A percentile compares a stretch with the other conserved stretches of the same genome.
phyloP scores from a whole-genome alignment of 2,113 vertebrate species.

The Meleagris gallopavo region DNA sequence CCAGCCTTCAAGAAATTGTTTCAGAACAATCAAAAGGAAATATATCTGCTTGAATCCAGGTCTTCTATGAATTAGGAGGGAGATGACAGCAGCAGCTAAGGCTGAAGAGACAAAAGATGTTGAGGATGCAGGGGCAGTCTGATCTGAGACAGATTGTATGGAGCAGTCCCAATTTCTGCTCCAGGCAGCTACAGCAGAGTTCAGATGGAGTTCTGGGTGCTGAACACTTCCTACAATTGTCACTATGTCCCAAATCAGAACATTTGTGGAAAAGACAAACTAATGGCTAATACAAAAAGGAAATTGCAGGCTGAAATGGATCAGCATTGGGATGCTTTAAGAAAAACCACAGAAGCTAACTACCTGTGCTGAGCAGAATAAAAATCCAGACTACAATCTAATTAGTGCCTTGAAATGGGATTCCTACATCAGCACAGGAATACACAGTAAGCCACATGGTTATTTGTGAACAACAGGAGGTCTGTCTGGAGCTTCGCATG shows the following conservation, averaged over 20 bases:
- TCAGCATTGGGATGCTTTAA: background rate
- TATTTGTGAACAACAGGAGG: accelerated
- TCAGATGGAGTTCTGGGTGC: background rate
- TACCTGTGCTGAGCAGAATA: background rate
- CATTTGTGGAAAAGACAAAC: background rate
- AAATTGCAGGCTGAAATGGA: background rate
- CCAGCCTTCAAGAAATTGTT: background rate
- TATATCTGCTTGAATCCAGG: background rate
- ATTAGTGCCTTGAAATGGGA: background rate
- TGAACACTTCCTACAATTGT: background rate
- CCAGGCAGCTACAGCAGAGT: background rate
- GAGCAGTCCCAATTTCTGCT: background rate
- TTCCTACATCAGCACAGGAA: background rate
- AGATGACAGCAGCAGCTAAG: background rate
- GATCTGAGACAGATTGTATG: background rate
- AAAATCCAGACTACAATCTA: background rate
- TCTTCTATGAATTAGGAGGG: background rate
- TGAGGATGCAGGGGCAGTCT: accelerated
- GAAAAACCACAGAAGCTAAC: background rate
- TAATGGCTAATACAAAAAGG: background rate
- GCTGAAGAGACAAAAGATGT: background rate
- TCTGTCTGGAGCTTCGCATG: accelerated
- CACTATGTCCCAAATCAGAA: background rate
- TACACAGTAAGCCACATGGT: accelerated
- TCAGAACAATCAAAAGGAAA: background rate